Evolutionary conservation across 1,140 invertebrate species (phyloP).

Genomic region (Euura saliciscinereae): DNA sequence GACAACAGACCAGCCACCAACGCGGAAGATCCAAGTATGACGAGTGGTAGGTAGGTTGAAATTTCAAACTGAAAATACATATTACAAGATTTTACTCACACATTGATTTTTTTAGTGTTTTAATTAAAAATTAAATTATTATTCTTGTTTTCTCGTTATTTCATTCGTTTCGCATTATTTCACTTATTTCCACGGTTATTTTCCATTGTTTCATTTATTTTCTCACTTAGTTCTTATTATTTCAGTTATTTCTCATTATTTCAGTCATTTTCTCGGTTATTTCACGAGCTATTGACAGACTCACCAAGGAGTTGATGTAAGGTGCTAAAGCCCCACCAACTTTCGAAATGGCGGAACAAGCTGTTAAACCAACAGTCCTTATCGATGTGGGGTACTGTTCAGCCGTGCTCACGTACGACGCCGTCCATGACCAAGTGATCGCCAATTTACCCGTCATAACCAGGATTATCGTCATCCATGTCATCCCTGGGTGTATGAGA

Average conservation of each 20-base stretch:
- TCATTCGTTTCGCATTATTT: not conserved
- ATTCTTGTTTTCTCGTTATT: not conserved
- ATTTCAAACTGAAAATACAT: not conserved
- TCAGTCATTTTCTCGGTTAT: no score
- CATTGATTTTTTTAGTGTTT: not conserved
- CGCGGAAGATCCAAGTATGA: no score
- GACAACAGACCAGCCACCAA: no score
- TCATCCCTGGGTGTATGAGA: slow-evolving; percentile 58
- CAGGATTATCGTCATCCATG: slow-evolving; percentile 68
- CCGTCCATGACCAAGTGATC: slow-evolving; percentile 80
- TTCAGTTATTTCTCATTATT: no score
- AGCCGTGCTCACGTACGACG: slow-evolving; percentile 80
- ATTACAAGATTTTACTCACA: no score
- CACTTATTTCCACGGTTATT: not conserved
- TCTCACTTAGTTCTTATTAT: no score
- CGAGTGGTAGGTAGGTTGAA: no score
- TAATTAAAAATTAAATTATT: not conserved
- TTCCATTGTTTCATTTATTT: no score
- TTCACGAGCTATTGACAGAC: slow-evolving; percentile 14
- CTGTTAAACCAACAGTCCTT: slow-evolving; percentile 78
- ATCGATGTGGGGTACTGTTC: slow-evolving; percentile 87
- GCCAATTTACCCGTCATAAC: slow-evolving; percentile 84
- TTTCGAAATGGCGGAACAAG: slow-evolving; percentile 77
- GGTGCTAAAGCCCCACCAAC: slow-evolving; percentile 81
- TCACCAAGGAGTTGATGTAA: slow-evolving; percentile 69